Conservation (phyloP, 2,797 vertebrate genomes). For the Champsocephalus gunnari region DNA sequence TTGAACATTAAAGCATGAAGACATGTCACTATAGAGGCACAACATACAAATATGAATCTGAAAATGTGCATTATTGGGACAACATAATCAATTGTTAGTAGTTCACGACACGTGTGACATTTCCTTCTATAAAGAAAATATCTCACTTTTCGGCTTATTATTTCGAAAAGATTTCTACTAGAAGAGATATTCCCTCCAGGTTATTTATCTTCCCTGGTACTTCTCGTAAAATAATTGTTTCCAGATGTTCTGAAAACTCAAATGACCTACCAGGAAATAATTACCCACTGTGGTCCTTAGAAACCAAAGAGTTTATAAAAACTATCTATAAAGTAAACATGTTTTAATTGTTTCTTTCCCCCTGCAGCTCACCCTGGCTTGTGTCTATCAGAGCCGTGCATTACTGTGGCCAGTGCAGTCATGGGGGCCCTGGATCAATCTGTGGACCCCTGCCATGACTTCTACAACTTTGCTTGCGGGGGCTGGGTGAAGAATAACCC, state of each 20-base stretch:
- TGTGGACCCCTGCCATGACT: conserved; percentile 94
- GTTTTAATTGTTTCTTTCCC: background rate
- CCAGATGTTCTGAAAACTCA: conserved; percentile 61
- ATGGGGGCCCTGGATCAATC: conserved; percentile 89
- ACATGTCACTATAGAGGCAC: too few species aligned
- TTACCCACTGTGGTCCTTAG: conserved; percentile 3
- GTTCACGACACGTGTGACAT: background rate
- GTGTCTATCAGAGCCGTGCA: conserved; percentile 91
- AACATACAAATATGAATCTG: too few species aligned
- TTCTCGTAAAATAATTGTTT: conserved; percentile 55
- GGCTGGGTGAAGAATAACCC: conserved; percentile 96
- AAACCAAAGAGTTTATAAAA: conserved; percentile 15
- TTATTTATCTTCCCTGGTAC: conserved; percentile 45
- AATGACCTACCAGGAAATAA: conserved; percentile 35
- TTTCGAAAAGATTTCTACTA: conserved; percentile 27
- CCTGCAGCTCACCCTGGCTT: conserved; percentile 81
- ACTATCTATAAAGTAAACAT: background rate
- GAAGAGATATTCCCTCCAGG: conserved; percentile 39
- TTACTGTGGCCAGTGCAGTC: conserved; percentile 90
- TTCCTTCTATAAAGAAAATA: background rate
- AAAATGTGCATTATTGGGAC: too few species aligned
- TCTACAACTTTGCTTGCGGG: conserved; percentile 94
- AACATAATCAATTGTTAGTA: background rate
- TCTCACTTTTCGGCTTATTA: conserved; percentile 9
- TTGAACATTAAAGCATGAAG: too few species aligned